phyloP scores from a whole-genome alignment of 2,888 invertebrate species.

The Lasioglossum oenotherae region DNA sequence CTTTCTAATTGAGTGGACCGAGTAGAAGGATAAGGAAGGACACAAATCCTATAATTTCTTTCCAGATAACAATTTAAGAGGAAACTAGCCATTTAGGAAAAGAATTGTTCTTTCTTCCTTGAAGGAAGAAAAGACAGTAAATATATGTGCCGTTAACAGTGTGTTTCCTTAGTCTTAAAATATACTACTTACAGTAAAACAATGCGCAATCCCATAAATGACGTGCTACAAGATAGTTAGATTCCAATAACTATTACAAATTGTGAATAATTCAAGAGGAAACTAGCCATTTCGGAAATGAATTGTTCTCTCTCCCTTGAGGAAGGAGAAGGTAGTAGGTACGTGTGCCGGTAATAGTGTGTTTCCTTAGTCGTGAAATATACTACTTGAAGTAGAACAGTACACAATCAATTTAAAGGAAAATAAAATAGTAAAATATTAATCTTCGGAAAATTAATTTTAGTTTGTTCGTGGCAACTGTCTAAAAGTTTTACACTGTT shows the following conservation, averaged over 20 bases:
- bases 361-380: neutral
- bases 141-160: neutral
- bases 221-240: too few species aligned
- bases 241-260: too few species aligned
- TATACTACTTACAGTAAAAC: neutral
- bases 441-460: neutral
- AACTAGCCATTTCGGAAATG: neutral
- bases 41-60: neutral
- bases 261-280: too few species aligned
- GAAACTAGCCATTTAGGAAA: neutral
- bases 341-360: neutral
- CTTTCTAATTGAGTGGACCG: neutral
- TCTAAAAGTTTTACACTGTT: neutral
- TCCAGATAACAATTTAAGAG: slow-evolving; percentile 17
- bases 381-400: neutral
- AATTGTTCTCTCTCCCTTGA: neutral
- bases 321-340: neutral
- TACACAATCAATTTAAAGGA: neutral
- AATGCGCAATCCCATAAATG: neutral
- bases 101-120: neutral
- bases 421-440: neutral
- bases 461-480: neutral
- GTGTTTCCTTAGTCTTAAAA: neutral
- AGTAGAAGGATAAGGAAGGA: neutral
- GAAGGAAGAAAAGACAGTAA: neutral